These are phyloP conservation scores for Axea sp. DNA, from an alignment of 2,888 invertebrate species.

Conservation along the genomic window DNA sequence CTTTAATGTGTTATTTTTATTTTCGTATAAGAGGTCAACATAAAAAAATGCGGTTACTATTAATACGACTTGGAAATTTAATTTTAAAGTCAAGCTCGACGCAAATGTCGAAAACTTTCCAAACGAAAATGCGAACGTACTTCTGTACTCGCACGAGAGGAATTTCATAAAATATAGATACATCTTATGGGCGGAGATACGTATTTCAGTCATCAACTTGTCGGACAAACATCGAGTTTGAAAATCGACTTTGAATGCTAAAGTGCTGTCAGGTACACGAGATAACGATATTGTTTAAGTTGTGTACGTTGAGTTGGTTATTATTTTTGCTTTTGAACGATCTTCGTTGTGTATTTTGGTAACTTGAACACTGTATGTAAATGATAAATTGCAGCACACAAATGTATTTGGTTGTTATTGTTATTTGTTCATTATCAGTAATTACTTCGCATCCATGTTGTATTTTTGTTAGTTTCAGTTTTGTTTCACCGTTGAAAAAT, in stretches of 20 bases:
- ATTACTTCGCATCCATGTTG: no score
- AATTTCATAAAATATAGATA: conserved; percentile 38
- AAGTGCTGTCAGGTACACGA: conserved; percentile 18
- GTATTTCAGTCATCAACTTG: conserved; percentile 39
- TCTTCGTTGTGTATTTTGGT: no score
- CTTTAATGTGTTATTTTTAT: background rate
- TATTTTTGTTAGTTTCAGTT: no score
- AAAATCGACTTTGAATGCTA: conserved; percentile 41
- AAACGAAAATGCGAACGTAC: conserved; percentile 25
- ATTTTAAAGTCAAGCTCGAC: conserved; percentile 17
- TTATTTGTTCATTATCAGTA: no score
- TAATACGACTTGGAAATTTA: conserved; percentile 16
- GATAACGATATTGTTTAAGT: conserved; percentile 29
- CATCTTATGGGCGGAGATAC: conserved; percentile 21
- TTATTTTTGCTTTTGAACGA: conserved; percentile 6
- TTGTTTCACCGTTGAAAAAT: no score
- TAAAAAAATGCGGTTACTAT: conserved; percentile 5
- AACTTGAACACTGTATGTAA: no score
- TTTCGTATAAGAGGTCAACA: background rate
- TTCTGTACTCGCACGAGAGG: conserved; percentile 6
- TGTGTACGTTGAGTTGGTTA: background rate
- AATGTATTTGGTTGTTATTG: no score
- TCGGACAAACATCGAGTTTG: conserved; percentile 39
- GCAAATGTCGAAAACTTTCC: conserved; percentile 27
- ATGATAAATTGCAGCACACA: no score